These are phyloP conservation scores for Manacus vitellinus DNA, from an alignment of 2,113 vertebrate species.

Conservation along the genomic window DNA sequence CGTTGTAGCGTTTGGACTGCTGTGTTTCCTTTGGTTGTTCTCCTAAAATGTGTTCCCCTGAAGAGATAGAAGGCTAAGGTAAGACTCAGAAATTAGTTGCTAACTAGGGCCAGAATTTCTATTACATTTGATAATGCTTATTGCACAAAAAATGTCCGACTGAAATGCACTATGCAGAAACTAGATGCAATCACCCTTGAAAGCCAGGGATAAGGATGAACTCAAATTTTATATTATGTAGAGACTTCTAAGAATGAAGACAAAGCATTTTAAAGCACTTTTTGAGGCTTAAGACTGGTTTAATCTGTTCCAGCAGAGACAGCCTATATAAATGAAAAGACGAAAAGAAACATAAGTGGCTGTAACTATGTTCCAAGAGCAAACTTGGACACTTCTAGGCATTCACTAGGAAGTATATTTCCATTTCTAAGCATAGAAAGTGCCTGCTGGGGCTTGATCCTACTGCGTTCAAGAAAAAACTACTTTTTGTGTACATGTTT, in stretches of 20 bases:
- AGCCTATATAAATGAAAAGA: neutral
- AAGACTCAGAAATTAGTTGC: neutral
- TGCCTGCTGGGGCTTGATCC: neutral
- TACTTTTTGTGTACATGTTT: neutral
- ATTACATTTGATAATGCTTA: neutral
- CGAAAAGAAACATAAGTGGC: neutral
- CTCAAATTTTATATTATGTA: neutral
- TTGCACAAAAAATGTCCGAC: neutral
- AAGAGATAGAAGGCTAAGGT: neutral
- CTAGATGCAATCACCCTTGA: neutral
- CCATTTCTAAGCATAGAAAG: neutral
- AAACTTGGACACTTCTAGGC: neutral
- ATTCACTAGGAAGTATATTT: neutral
- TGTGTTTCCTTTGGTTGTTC: neutral
- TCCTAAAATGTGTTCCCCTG: neutral
- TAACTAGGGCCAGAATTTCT: neutral
- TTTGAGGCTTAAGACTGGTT: neutral
- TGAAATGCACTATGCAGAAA: neutral
- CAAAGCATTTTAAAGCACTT: neutral
- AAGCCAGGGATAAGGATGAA: neutral
- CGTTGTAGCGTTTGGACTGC: neutral
- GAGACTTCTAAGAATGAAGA: neutral
- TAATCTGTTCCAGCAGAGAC: neutral
- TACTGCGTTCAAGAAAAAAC: accelerated
- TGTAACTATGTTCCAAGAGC: neutral